Evolutionary conservation across 2,888 invertebrate genomes (phyloP).

Genomic region (Mystacides longicornis): DNA sequence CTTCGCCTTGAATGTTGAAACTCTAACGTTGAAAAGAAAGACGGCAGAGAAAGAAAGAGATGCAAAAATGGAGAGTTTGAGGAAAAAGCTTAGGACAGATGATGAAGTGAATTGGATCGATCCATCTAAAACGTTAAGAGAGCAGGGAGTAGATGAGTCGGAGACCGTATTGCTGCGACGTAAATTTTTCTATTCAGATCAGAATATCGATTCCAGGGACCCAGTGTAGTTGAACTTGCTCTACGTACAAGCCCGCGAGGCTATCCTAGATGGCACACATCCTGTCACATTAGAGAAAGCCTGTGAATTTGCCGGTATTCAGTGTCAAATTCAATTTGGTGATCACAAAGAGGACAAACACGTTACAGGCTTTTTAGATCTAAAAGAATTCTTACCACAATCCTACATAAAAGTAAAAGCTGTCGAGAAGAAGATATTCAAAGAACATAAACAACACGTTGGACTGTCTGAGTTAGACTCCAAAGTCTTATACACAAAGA

Average conservation of each 20-base stretch:
- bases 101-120: constrained; percentile 99
- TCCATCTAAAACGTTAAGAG: constrained; percentile 92
- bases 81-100: constrained; percentile 95
- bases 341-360: constrained; percentile 90
- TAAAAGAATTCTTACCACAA: constrained; percentile 94
- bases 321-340: constrained; percentile 98
- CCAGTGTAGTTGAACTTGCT: constrained; percentile 95
- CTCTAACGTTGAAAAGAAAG: constrained; percentile 77
- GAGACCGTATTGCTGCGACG: constrained; percentile 89
- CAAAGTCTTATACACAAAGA: constrained; percentile 96
- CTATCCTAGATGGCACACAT: constrained; percentile 94
- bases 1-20: too few relatives aligned
- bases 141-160: constrained; percentile 91
- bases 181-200: constrained; percentile 98
- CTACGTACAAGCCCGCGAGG: constrained; percentile 97
- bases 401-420: constrained; percentile 93
- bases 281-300: constrained; percentile 94
- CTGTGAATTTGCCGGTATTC: constrained; percentile 94
- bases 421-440: constrained; percentile 94
- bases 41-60: constrained; percentile 80
- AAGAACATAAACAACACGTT: constrained; percentile 78
- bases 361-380: constrained; percentile 85
- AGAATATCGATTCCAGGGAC: constrained; percentile 96
- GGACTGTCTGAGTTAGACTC: constrained; percentile 86
- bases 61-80: constrained; percentile 93